Conservation (phyloP, 2,888 invertebrate genomes). For the Drosophila algonquin region DNA sequence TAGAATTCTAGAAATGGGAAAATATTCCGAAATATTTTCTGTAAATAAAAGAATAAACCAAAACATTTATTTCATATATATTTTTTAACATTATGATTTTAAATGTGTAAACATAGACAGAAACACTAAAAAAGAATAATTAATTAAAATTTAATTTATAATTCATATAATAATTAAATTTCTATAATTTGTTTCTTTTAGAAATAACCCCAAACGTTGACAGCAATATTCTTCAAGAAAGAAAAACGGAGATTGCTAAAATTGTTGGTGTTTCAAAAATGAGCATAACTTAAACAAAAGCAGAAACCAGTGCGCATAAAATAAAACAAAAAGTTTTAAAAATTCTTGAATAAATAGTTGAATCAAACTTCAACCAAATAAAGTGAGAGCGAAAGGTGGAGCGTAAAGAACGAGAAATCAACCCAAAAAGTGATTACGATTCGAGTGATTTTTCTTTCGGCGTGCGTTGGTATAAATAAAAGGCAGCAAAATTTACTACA, state of each 20-base stretch:
- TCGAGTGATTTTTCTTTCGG: constrained; percentile 40
- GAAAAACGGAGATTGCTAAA: constrained; percentile 3
- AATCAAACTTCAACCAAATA: constrained; percentile 9
- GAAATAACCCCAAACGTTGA: constrained; percentile 27
- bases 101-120: no score
- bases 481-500: constrained; percentile 73
- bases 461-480: constrained; percentile 59
- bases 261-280: constrained; percentile 27
- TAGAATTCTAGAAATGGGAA: no score
- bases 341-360: constrained; percentile 3
- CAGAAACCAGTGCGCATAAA: constrained; percentile 16
- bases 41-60: no score
- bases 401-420: constrained; percentile 19
- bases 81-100: not conserved
- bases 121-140: no score
- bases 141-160: not conserved
- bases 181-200: constrained; percentile 22
- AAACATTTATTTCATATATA: no score
- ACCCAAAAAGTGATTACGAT: constrained; percentile 17
- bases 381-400: constrained; percentile 22
- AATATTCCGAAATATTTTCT: no score
- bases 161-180: not conserved
- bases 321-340: constrained; percentile 3
- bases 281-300: constrained; percentile 25
- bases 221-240: constrained; percentile 14